A percentile compares a stretch with the other conserved stretches of the same genome.
phyloP scores from a whole-genome alignment of 2,113 vertebrate genomes.

The Herpailurus yagouaroundi region DNA sequence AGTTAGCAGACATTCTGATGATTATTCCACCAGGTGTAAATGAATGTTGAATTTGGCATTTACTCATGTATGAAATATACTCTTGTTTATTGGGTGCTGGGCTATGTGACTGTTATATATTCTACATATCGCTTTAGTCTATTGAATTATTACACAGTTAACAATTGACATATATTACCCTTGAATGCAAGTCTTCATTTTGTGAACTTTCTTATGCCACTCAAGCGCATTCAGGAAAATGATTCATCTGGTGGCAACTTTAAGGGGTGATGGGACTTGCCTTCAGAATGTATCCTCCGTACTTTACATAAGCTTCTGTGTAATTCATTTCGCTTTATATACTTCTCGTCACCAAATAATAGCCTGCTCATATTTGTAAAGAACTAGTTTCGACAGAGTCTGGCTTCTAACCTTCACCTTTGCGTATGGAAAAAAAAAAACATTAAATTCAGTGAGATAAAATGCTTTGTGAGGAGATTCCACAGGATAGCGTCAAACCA shows the following conservation, averaged over 20 bases:
- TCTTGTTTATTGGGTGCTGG: not conserved
- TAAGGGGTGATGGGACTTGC: not conserved
- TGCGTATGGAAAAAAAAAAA: not conserved
- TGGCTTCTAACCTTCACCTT: not conserved
- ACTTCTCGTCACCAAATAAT: not conserved
- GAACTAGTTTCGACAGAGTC: not conserved
- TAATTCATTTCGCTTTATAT: not conserved
- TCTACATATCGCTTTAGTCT: not conserved
- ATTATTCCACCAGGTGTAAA: not conserved
- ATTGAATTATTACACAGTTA: not conserved
- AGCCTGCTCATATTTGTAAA: not conserved
- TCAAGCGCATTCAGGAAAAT: not conserved
- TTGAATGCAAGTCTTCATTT: not conserved
- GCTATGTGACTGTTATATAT: not conserved
- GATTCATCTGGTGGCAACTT: not conserved
- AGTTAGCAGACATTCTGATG: not conserved
- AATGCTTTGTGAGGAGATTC: not conserved
- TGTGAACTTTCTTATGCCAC: not conserved
- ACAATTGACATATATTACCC: not conserved
- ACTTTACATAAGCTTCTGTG: not conserved
- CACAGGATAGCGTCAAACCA: not conserved
- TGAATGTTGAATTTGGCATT: not conserved
- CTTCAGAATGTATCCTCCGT: not conserved
- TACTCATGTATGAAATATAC: not conserved
- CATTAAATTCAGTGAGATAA: not conserved